Evolutionary conservation across 1,140 invertebrate genomes (phyloP).

Genomic region (Camponotus floridanus): DNA sequence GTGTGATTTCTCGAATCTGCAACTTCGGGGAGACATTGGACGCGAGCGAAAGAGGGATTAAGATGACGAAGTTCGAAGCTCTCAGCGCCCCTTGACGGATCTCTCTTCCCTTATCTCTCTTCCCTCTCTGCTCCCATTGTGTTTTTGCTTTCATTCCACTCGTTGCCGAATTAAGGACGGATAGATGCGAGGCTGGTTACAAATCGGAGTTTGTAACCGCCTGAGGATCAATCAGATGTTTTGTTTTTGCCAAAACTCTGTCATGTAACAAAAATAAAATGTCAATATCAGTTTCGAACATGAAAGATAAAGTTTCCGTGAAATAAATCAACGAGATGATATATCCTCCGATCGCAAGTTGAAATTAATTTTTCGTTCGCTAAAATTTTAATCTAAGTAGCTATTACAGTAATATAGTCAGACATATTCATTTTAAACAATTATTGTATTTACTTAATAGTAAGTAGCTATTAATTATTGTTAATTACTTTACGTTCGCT

Average conservation of each 20-base stretch:
- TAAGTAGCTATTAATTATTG: no score
- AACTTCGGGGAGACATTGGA: neutral
- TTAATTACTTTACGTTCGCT: no score
- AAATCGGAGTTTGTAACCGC: neutral
- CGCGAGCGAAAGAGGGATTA: neutral
- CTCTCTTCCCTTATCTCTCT: neutral
- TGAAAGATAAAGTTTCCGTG: no score
- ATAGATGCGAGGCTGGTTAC: neutral
- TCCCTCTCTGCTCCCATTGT: neutral
- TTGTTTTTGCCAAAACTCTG: neutral
- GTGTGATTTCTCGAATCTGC: constrained; percentile 18
- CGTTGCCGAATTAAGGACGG: neutral
- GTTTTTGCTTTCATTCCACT: constrained; percentile 25
- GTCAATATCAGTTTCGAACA: neutral
- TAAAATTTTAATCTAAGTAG: neutral
- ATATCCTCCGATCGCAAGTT: neutral
- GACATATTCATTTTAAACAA: neutral
- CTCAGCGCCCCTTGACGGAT: constrained; percentile 32
- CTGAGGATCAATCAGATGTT: constrained; percentile 1
- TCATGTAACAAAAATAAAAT: neutral
- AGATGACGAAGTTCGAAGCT: constrained; percentile 29
- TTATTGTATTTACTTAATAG: neutral
- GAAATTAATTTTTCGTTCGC: neutral
- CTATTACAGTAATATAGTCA: neutral
- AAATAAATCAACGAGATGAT: neutral